phyloP scores from a whole-genome alignment of 2,888 invertebrate species.

The Tyria jacobaeae region DNA sequence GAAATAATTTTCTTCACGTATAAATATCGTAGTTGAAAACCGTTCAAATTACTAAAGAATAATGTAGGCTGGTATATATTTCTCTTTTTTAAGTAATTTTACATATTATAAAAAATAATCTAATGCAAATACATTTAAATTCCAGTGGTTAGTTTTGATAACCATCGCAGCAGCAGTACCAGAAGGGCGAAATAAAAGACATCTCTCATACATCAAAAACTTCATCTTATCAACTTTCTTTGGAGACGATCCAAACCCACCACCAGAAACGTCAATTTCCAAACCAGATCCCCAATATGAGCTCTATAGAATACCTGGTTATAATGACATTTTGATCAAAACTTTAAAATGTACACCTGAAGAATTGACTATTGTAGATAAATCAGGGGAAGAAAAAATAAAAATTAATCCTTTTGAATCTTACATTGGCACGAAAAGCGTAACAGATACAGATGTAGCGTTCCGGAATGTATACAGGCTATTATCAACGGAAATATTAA shows the following conservation, averaged over 20 bases:
- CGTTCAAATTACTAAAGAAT: too few relatives aligned
- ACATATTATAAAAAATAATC: too few relatives aligned
- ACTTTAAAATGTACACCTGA: conserved; percentile 14
- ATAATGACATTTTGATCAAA: conserved; percentile 52
- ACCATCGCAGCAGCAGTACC: conserved; percentile 45
- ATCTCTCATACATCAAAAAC: conserved; percentile 49
- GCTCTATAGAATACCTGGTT: conserved; percentile 54
- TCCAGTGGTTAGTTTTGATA: conserved; percentile 61
- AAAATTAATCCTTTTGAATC: conserved; percentile 46
- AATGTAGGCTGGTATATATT: too few relatives aligned
- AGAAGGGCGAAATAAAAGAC: conserved; percentile 47
- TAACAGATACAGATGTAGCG: conserved; percentile 49
- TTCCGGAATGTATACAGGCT: conserved; percentile 51
- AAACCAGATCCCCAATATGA: conserved; percentile 34
- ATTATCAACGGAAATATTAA: conserved; percentile 50
- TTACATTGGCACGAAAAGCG: conserved; percentile 48
- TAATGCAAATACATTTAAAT: conserved; percentile 29
- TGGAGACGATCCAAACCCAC: conserved; percentile 30
- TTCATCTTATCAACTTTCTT: conserved; percentile 47
- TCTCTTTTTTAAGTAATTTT: too few relatives aligned
- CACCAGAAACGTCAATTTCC: conserved; percentile 16
- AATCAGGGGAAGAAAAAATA: conserved; percentile 35
- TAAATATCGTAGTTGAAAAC: too few relatives aligned
- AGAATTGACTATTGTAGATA: conserved; percentile 24
- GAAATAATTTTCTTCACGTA: too few relatives aligned